A percentile compares a stretch with the other conserved stretches of the same genome.
These are phyloP conservation scores for Synanthedon vespiformis DNA, from an alignment of 2,888 invertebrate species.

Conservation along the genomic window DNA sequence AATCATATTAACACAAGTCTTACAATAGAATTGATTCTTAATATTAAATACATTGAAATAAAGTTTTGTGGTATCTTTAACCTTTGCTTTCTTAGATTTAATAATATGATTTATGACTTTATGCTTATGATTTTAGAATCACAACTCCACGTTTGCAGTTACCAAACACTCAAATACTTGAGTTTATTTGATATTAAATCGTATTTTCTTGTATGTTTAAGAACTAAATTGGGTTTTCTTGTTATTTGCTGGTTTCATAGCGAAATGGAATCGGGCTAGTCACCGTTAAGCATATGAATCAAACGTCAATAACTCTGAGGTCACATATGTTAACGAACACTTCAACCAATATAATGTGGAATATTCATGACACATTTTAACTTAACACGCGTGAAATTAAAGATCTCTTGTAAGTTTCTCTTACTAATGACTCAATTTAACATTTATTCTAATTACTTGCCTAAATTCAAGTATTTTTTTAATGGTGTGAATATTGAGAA, in stretches of 20 bases:
- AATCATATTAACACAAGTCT: neutral
- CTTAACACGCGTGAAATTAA: constrained; percentile 35
- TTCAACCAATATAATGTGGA: constrained; percentile 15
- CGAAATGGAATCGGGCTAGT: constrained; percentile 21
- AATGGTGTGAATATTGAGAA: too few relatives aligned
- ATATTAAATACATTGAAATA: neutral
- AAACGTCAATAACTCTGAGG: constrained; percentile 27
- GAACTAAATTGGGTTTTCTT: neutral
- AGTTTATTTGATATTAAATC: neutral
- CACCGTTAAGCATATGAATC: constrained; percentile 34
- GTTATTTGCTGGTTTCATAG: neutral
- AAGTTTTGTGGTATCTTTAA: neutral
- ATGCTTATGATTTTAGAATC: neutral
- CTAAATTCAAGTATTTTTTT: too few relatives aligned
- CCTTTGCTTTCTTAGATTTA: constrained; percentile 7
- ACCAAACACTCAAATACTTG: neutral
- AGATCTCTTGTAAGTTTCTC: constrained; percentile 8
- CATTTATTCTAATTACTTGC: neutral
- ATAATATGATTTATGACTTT: constrained; percentile 11
- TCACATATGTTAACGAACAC: constrained; percentile 38
- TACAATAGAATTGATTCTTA: neutral
- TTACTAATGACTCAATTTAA: neutral
- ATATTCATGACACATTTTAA: constrained; percentile 20
- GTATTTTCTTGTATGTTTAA: neutral
- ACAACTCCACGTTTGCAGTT: neutral